These are phyloP conservation scores for Mesocentrotus franciscanus DNA, from an alignment of 53 echinoderm and acorn worm species.

Conservation along the genomic window DNA sequence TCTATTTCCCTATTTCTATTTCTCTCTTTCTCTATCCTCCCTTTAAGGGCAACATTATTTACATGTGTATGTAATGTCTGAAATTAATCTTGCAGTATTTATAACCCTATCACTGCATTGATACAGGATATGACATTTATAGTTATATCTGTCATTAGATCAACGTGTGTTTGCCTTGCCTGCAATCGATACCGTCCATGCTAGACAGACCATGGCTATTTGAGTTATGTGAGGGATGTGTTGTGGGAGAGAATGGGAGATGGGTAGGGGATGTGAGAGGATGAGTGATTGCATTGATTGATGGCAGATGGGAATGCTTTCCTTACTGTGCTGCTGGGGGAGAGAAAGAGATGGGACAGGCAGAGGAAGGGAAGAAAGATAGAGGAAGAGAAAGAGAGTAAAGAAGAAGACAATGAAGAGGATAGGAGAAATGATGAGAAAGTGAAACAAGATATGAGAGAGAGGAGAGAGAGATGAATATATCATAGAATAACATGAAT, in stretches of 20 bases:
- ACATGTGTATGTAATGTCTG: not conserved
- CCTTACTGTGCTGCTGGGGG: no score
- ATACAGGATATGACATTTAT: not conserved
- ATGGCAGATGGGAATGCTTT: not conserved
- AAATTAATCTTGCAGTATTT: no score
- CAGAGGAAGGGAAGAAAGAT: no score
- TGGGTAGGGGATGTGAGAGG: not conserved
- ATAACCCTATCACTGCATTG: not conserved
- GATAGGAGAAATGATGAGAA: no score
- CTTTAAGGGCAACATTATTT: not conserved
- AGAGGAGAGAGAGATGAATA: not conserved
- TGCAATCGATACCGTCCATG: not conserved
- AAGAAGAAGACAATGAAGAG: no score
- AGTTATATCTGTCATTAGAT: constrained; percentile 1
- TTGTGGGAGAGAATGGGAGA: not conserved
- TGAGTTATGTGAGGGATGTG: constrained; percentile 21
- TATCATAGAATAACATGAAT: no score
- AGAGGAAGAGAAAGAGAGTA: no score
- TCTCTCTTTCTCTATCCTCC: not conserved
- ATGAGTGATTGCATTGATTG: constrained; percentile 1
- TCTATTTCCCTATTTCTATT: not conserved
- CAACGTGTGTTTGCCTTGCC: not conserved
- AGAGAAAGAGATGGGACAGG: no score
- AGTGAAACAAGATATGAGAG: not conserved
- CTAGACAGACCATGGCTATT: not conserved